These are phyloP conservation scores for Nomada fabriciana DNA, from an alignment of 2,888 invertebrate species.

Conservation along the genomic window DNA sequence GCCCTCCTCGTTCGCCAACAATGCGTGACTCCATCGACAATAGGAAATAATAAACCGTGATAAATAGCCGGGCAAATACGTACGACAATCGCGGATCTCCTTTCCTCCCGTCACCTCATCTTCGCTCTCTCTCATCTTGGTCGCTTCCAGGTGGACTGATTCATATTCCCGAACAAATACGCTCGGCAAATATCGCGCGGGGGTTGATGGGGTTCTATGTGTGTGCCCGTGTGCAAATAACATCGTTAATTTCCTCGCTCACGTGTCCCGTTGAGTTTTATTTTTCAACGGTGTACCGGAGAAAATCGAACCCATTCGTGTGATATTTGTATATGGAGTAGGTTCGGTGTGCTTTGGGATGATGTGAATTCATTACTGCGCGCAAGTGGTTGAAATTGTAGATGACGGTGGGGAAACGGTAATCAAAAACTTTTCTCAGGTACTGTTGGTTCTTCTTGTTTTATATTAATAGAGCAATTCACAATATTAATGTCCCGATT, in stretches of 20 bases:
- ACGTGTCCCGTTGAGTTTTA: slow-evolving; percentile 20
- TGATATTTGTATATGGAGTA: neutral
- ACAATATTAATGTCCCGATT: too few relatives aligned
- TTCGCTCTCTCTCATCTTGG: slow-evolving; percentile 17
- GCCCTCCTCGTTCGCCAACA: slow-evolving; percentile 78
- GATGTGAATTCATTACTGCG: neutral
- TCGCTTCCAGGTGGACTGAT: slow-evolving; percentile 77
- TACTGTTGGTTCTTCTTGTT: too few relatives aligned
- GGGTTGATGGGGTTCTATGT: slow-evolving; percentile 45
- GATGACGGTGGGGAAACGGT: too few relatives aligned
- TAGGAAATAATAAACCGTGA: slow-evolving; percentile 85
- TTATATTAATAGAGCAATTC: too few relatives aligned
- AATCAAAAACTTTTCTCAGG: neutral
- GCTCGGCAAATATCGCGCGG: slow-evolving; percentile 73
- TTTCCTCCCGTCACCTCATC: slow-evolving; percentile 30
- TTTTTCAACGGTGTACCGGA: slow-evolving; percentile 6
- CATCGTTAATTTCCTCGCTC: slow-evolving; percentile 68
- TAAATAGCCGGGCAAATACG: slow-evolving; percentile 83
- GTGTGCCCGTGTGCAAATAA: slow-evolving; percentile 56
- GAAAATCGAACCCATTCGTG: neutral
- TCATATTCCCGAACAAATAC: slow-evolving; percentile 78
- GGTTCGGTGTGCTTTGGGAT: neutral
- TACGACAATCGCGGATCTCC: slow-evolving; percentile 72
- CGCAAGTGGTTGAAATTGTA: neutral
- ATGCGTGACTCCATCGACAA: slow-evolving; percentile 82